Evolutionary conservation across 2,797 vertebrate genomes (phyloP), one percentile per base, ranked within the genome.

Genomic region (Melanotaenia nigrans): DNA sequence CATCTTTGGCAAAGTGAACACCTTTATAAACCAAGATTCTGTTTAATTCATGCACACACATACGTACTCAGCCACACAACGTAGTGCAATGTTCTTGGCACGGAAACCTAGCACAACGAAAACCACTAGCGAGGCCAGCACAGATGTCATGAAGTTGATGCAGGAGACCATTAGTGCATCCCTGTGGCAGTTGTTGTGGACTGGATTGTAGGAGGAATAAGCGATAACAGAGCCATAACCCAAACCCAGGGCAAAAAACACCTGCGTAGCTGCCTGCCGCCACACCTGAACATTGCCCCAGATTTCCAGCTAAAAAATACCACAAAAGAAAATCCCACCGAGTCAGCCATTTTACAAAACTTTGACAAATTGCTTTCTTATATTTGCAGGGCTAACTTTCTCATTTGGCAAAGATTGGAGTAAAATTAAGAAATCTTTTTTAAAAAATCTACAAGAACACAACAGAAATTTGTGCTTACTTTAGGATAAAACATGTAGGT

Each of bases 141-240:
- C 94, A 28, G 97, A 99, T 42, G 97, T 99, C 93, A 98, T 96
- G 91, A 99, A 98, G 93, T 99, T 99, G 94, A 99, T 96, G 82
- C 94, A 80, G 64, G 97, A 97, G 81, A 99, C 98, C 91, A 98
- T 94, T 62, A 99, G 91, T 35, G 97, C 96, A 49, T 99, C 97
- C 47, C 97, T 96, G 93, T 99, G 97, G 92, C 98, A 99, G 94
- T 99, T 99, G 95, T 98, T 99, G 91, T 98, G 92, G 86, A 96
- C 89, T 61, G 97, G 98, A 91, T 99, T 99, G 93, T 99, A 99
- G 92, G 97, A 99, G 74, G 98, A 99, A 92, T 99, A 99, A 2
- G 98, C 97, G 54, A 99, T 99, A 77, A 99, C 96, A 1, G 97
- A 98, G 81, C 98, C 97, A 59, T 98, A 99, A 77, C 98, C 98